Evolutionary conservation across 2,888 invertebrate genomes (phyloP), one percentile per base, ranked within the genome.

Genomic region (Leptinotarsa tumamoca): DNA sequence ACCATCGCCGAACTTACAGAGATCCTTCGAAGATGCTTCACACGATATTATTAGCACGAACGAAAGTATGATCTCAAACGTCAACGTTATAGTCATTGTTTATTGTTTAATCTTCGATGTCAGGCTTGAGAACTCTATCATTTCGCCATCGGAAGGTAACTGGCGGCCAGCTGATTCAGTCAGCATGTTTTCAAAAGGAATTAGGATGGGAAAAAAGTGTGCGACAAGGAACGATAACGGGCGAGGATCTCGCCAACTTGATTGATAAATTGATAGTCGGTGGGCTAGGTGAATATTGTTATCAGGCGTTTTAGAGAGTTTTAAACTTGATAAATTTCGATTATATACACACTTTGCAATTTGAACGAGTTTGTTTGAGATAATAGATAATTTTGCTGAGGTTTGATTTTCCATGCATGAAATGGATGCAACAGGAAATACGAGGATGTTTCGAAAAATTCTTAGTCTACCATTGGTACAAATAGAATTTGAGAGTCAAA

Each of bases 141-240:
- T 74, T 43, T 66, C 52, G 70, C 18, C 56, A 50, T 51, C 70
- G 43, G 43, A 68, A 69, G 52, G 63, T 70, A 74, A 75, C 70
- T 72, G 61, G n/a, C 58, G 23, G 50, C 58, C 66, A 51, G 54
- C 61, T 23, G 67, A 58, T 33, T 49, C 15, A 14, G 50, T 43
- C 17, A 68, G 66, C 79, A 72, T 52, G 79, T 70, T 79, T 77
- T 78, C 13, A 63, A 68, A 75, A 68, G 67, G 56, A 72, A 76
- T 71, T 68, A 61, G 43, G 70, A 70, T 67, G 69, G 56, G 51
- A 69, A 73, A 76, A 79, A 72, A 73, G 50, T 71, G 67, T 43
- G 66, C 79, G 79, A 71, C 61, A 74, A 76, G 71, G 71, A 74
- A 69, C 76, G 78, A 73, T 71, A 72, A 50, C 67, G 52, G 68